Evolutionary conservation across 2,113 vertebrate genomes (phyloP).

Genomic region (Motacilla tschutschensis): DNA sequence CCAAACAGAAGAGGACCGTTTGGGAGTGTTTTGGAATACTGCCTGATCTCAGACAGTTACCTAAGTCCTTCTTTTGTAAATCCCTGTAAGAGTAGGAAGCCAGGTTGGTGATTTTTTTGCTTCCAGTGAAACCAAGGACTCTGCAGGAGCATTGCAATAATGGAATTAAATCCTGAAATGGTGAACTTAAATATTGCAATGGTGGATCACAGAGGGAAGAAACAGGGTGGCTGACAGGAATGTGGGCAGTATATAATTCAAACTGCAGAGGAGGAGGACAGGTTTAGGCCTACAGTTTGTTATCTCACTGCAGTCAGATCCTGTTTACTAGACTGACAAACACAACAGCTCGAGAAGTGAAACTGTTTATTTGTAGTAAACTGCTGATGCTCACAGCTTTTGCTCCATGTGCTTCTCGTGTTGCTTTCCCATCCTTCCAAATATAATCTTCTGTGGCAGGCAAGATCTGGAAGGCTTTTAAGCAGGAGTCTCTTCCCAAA

Average conservation of each 20-base stretch:
- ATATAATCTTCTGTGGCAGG: slow-evolving; percentile 38
- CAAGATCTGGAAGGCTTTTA: slow-evolving; percentile 31
- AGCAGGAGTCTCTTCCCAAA: slow-evolving; percentile 37
- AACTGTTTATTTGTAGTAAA: slow-evolving; percentile 55
- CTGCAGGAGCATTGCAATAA: not conserved
- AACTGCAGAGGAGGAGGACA: not conserved
- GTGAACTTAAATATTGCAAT: not conserved
- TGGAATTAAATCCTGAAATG: not conserved
- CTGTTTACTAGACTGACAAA: slow-evolving; percentile 31
- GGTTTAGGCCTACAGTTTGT: slow-evolving; percentile 8
- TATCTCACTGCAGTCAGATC: not conserved
- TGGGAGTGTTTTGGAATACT: not conserved
- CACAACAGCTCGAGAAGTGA: slow-evolving; percentile 31
- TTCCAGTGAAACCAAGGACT: not conserved
- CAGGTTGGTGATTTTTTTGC: not conserved
- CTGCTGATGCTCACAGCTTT: slow-evolving; percentile 61
- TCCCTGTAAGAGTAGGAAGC: not conserved
- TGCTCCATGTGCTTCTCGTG: slow-evolving; percentile 38
- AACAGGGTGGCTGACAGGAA: not conserved
- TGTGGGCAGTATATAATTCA: not conserved
- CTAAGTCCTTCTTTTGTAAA: not conserved
- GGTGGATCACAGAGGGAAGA: not conserved
- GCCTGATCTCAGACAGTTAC: not conserved
- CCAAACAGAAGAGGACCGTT: not conserved
- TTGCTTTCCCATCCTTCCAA: slow-evolving; percentile 53